Percentiles rank a stretch among this genome's conserved stretches.
Evolutionary conservation across 1,140 invertebrate species (phyloP).

Genomic region (Anastrepha ludens): DNA sequence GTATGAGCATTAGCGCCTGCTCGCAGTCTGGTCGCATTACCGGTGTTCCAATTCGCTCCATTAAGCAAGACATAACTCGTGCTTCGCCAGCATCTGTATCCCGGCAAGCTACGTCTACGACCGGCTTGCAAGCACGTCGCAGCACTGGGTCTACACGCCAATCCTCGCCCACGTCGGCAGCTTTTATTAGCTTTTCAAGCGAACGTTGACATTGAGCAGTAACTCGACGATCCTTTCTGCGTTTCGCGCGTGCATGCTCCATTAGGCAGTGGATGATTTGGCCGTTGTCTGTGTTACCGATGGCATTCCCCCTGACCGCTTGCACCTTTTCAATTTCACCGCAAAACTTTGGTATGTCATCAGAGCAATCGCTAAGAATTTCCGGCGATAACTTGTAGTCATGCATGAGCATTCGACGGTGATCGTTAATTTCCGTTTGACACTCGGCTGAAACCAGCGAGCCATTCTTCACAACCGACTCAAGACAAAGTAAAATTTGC

Average conservation of each 20-base stretch:
- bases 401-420: constrained; percentile 92
- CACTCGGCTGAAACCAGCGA: constrained; percentile 84
- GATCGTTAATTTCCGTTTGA: constrained; percentile 91
- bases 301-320: constrained; percentile 74
- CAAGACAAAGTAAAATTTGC: constrained; percentile 94
- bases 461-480: constrained; percentile 87
- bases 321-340: constrained; percentile 80
- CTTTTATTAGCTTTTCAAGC: constrained; percentile 86
- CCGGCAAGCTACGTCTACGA: constrained; percentile 84
- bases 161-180: constrained; percentile 89
- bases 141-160: constrained; percentile 94
- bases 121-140: constrained; percentile 87
- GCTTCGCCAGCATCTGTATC: constrained; percentile 82
- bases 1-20: constrained; percentile 93
- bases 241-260: constrained; percentile 86
- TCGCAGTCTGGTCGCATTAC: constrained; percentile 93
- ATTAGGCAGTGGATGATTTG: constrained; percentile 97
- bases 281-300: constrained; percentile 75
- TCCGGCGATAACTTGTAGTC: constrained; percentile 95
- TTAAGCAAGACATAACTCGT: constrained; percentile 93
- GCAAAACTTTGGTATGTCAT: constrained; percentile 88
- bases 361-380: constrained; percentile 90
- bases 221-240: constrained; percentile 78
- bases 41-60: constrained; percentile 90
- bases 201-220: constrained; percentile 81